A percentile compares a stretch with the other conserved stretches of the same genome.
Evolutionary conservation across 64 coral and sea anemone genomes (phyloP).

Genomic region (Pocillopora damicornis): DNA sequence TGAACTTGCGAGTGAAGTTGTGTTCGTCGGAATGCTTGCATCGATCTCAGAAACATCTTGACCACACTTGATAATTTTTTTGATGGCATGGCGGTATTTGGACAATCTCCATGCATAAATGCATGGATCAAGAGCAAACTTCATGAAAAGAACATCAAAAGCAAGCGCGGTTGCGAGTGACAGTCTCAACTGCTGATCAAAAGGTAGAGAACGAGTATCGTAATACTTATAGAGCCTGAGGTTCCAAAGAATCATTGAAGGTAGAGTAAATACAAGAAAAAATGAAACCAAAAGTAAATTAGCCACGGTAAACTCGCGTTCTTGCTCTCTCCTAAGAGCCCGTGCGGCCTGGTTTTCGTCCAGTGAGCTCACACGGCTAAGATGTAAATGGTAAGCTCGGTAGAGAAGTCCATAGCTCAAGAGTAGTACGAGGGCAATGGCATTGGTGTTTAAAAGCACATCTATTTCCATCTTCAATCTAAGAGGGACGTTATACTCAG

Average conservation of each 20-base stretch:
- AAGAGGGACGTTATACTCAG: constrained; percentile 30
- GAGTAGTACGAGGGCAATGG: constrained; percentile 14
- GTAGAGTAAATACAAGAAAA: constrained; percentile 40
- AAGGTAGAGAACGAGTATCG: neutral
- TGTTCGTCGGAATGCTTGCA: neutral
- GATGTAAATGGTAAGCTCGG: constrained; percentile 22
- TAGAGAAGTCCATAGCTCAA: constrained; percentile 23
- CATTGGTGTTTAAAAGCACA: constrained; percentile 45
- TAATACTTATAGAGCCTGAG: neutral
- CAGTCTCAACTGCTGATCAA: neutral
- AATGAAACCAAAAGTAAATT: constrained; percentile 36
- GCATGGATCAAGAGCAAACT: constrained; percentile 82
- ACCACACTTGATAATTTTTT: constrained; percentile 27
- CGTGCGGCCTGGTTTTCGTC: constrained; percentile 17
- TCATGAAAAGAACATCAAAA: constrained; percentile 48
- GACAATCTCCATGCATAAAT: constrained; percentile 69
- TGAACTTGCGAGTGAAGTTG: neutral
- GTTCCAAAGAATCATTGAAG: constrained; percentile 38
- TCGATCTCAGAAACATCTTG: neutral
- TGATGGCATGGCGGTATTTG: constrained; percentile 65
- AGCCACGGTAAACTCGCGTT: constrained; percentile 20
- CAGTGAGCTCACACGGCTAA: neutral
- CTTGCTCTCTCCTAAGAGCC: constrained; percentile 9
- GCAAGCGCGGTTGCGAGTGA: neutral
- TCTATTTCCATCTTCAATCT: constrained; percentile 42